Evolutionary conservation across 2,113 vertebrate genomes (phyloP).

Genomic region (Pica pica): DNA sequence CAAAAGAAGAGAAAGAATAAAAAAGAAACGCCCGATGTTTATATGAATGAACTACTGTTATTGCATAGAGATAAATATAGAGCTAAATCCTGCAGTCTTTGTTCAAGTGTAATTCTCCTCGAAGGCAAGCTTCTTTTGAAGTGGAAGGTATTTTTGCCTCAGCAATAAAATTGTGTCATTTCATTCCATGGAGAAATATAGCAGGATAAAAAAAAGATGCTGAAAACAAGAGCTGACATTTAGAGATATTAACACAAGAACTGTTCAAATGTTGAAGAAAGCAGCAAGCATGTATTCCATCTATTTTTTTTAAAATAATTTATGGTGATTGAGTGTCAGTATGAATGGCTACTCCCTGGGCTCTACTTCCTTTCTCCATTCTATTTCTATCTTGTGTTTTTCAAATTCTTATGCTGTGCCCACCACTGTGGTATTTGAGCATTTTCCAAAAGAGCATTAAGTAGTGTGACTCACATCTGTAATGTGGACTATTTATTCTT

Average conservation of each 20-base stretch:
- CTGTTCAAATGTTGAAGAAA: background rate
- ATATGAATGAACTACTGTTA: conserved; percentile 30
- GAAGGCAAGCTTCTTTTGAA: conserved; percentile 54
- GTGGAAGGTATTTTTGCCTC: conserved; percentile 56
- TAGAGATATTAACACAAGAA: background rate
- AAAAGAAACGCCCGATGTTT: background rate
- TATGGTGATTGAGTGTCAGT: background rate
- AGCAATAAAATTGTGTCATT: conserved; percentile 54
- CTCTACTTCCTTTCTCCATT: background rate
- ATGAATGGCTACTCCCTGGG: conserved; percentile 31
- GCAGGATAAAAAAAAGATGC: background rate
- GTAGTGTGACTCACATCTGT: conserved; percentile 57
- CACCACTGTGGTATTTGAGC: conserved; percentile 39
- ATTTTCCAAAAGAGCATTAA: conserved; percentile 56
- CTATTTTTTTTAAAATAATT: background rate
- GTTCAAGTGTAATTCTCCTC: conserved; percentile 48
- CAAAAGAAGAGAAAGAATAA: background rate
- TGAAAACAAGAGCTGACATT: conserved; percentile 18
- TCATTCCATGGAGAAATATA: conserved; percentile 11
- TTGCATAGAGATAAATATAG: conserved; percentile 19
- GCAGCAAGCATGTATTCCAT: background rate
- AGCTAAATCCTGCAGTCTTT: conserved; percentile 24
- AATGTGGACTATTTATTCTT: conserved; percentile 52
- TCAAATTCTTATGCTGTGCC: background rate
- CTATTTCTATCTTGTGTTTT: conserved; percentile 38